Evolutionary conservation across 2,888 invertebrate species (phyloP).

Genomic region (Sphinx pinastri): DNA sequence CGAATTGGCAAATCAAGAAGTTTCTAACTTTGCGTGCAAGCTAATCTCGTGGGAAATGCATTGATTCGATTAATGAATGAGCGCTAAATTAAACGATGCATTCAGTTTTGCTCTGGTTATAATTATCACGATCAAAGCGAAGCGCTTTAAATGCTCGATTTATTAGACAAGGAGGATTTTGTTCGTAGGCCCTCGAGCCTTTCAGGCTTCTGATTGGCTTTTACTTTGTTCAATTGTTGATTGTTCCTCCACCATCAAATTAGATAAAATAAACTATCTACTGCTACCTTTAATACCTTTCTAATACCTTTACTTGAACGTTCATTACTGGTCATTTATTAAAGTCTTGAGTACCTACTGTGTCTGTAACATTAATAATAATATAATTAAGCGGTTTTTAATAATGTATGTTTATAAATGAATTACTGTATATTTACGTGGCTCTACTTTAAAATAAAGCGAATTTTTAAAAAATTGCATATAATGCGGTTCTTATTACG

Average conservation of each 20-base stretch:
- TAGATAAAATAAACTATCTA: neutral
- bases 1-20: conserved; percentile 37
- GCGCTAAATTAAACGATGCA: conserved; percentile 22
- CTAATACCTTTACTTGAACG: too few relatives aligned
- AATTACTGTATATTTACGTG: too few relatives aligned
- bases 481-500: too few relatives aligned
- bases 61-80: conserved; percentile 61
- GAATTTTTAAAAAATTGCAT: too few relatives aligned
- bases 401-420: too few relatives aligned
- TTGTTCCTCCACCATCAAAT: neutral
- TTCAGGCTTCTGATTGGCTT: conserved; percentile 14
- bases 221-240: neutral
- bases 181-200: conserved; percentile 39
- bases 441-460: too few relatives aligned
- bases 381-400: too few relatives aligned
- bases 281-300: too few relatives aligned
- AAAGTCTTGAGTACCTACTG: too few relatives aligned
- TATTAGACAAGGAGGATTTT: conserved; percentile 41
- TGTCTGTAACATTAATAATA: too few relatives aligned
- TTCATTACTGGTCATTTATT: too few relatives aligned
- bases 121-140: conserved; percentile 18
- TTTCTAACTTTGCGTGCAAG: conserved; percentile 48
- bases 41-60: conserved; percentile 62
- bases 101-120: neutral
- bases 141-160: neutral